Base-by-base conservation (phyloP, 1,140 invertebrate species). In the Pseudomyrmex gracilis region DNA sequence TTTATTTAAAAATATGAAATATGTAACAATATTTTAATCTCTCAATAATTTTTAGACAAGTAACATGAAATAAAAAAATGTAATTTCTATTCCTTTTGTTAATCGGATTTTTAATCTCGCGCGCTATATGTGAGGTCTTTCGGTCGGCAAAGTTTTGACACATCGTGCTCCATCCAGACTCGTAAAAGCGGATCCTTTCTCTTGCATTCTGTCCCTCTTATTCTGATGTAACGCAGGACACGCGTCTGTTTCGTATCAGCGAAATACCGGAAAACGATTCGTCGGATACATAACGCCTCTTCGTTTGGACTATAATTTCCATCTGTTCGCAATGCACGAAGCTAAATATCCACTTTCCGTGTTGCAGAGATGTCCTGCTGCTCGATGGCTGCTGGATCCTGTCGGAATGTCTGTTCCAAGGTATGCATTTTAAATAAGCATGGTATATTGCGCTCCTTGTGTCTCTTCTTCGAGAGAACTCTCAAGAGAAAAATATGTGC, bases 341-440 rank as follows among this genome's bases (percentile, higher is more conserved):
- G 24, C 45, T 68, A 63, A 34, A 68, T 78, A 51, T 82, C 70
- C 24, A 2, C 66, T 53, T 53, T 77, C 86, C 83, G 63, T 91
- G 64, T 93, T 92, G n/a, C 92, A 93, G 92, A 93, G 74, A 93
- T 93, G 84, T 90, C 91, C 66, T 93, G 92, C 84, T 93, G 92
- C 51, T 87, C 89, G 12, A 24, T 84, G 70, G 91, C 92, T 13
- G 77, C 90, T 55, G 92, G 92, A 20, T 89, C 91, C 58, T 93
- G 92, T 86, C 91, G 92, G 77, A 92, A 80, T 22, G 90, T 91
- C 51, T 93, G 92, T 80, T 93, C 92, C 4, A 91, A 93, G 90
- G 92, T 93, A 88, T 0, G 55, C 34, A 74, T 71, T 60, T 58
- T 57, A 71, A 80, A 80, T 55, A 60, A 68, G 20, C 43, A 47